Percentiles rank a stretch among this genome's conserved stretches.
Conservation (phyloP, 1,140 invertebrate species). For the Mya arenaria region DNA sequence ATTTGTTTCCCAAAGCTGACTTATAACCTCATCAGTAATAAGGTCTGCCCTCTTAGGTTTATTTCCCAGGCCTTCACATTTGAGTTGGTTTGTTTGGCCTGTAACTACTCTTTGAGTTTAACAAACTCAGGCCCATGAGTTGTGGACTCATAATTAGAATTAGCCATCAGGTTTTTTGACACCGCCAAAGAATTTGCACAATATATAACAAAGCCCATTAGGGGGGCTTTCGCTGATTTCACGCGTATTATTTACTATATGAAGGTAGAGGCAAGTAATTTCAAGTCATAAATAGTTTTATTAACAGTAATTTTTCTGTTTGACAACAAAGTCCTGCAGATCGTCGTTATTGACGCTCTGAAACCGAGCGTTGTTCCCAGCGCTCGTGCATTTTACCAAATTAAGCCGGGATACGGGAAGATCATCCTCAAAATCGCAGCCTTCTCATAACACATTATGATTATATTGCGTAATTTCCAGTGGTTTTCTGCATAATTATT, state of each 20-base stretch:
- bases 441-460: not conserved
- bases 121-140: not conserved
- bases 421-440: not conserved
- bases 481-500: not conserved
- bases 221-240: not conserved
- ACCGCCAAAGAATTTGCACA: not conserved
- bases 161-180: not conserved
- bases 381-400: not conserved
- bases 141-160: not conserved
- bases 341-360: not conserved
- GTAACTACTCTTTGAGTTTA: not conserved
- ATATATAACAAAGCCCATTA: not conserved
- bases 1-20: not conserved
- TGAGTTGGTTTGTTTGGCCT: not conserved
- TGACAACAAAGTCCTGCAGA: not conserved
- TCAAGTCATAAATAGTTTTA: not conserved
- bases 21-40: not conserved
- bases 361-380: not conserved
- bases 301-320: not conserved
- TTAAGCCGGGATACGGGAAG: not conserved
- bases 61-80: slow-evolving; percentile 3
- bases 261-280: not conserved
- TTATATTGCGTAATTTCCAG: not conserved
- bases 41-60: not conserved
- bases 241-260: not conserved